Evolutionary conservation across 2,888 invertebrate genomes (phyloP).

Genomic region (Drosophila rellima): DNA sequence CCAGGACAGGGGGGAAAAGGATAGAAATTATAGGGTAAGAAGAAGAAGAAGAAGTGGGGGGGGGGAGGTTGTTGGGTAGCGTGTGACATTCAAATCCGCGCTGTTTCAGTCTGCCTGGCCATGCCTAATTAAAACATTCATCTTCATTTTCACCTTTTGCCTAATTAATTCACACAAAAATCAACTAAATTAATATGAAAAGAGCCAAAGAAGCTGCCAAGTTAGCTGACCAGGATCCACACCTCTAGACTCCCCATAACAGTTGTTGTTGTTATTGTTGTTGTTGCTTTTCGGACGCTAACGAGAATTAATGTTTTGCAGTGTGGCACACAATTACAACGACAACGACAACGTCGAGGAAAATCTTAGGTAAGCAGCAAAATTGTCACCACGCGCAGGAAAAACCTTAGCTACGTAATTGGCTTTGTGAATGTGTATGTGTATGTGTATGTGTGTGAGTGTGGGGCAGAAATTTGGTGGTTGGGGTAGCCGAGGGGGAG

Average conservation of each 20-base stretch:
- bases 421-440: slow-evolving; percentile 57
- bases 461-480: background rate
- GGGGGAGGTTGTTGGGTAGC: slow-evolving; percentile 22
- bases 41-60: background rate
- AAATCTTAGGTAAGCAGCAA: slow-evolving; percentile 79
- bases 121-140: slow-evolving; percentile 85
- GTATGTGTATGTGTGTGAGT: background rate
- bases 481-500: slow-evolving; percentile 22
- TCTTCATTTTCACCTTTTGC: slow-evolving; percentile 85
- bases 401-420: slow-evolving; percentile 71
- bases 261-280: slow-evolving; percentile 32
- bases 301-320: slow-evolving; percentile 84
- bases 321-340: slow-evolving; percentile 84
- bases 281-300: slow-evolving; percentile 72
- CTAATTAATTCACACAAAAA: slow-evolving; percentile 84
- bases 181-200: slow-evolving; percentile 85
- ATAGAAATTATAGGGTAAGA: too few species aligned
- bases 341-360: slow-evolving; percentile 53
- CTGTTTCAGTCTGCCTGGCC: slow-evolving; percentile 46
- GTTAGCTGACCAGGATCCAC: slow-evolving; percentile 62
- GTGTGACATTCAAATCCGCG: slow-evolving; percentile 68
- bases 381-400: slow-evolving; percentile 73
- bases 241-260: slow-evolving; percentile 33
- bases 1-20: background rate
- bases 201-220: slow-evolving; percentile 76